These are phyloP conservation scores for Cetoscarus ocellatus DNA, from an alignment of 2,797 vertebrate species.

Conservation along the genomic window DNA sequence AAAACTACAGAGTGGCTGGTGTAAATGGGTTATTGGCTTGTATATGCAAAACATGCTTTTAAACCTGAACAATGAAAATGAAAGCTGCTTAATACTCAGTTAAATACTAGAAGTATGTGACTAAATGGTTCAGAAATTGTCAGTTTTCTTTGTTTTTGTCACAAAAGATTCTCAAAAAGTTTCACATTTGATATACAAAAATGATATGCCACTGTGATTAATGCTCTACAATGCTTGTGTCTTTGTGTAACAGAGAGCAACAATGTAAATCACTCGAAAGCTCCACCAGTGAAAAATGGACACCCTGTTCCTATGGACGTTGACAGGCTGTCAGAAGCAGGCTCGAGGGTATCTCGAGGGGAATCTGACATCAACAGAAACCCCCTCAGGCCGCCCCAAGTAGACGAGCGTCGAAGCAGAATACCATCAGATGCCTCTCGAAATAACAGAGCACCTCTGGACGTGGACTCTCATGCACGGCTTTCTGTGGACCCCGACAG, in stretches of 20 bases:
- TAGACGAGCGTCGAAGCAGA: constrained; percentile 74
- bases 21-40: too few species aligned
- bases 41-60: too few species aligned
- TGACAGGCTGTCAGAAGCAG: constrained; percentile 62
- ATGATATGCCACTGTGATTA: too few species aligned
- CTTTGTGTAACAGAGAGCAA: constrained; percentile 80
- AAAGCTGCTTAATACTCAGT: too few species aligned
- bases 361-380: constrained; percentile 70
- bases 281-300: constrained; percentile 88
- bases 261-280: constrained; percentile 82
- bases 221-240: constrained; percentile 2
- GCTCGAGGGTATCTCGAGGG: constrained; percentile 50
- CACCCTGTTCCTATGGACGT: constrained; percentile 83
- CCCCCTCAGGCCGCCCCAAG: constrained; percentile 53
- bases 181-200: too few species aligned
- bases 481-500: constrained; percentile 67
- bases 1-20: too few species aligned
- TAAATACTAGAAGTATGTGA: too few species aligned
- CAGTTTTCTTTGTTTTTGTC: too few species aligned
- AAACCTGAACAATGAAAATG: too few species aligned
- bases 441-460: constrained; percentile 84
- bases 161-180: too few species aligned
- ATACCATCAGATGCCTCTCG: constrained; percentile 74
- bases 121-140: too few species aligned
- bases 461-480: constrained; percentile 82